Evolutionary conservation across 1,140 invertebrate genomes (phyloP), one percentile per base, ranked within the genome.

Genomic region (Bicyclus anynana): DNA sequence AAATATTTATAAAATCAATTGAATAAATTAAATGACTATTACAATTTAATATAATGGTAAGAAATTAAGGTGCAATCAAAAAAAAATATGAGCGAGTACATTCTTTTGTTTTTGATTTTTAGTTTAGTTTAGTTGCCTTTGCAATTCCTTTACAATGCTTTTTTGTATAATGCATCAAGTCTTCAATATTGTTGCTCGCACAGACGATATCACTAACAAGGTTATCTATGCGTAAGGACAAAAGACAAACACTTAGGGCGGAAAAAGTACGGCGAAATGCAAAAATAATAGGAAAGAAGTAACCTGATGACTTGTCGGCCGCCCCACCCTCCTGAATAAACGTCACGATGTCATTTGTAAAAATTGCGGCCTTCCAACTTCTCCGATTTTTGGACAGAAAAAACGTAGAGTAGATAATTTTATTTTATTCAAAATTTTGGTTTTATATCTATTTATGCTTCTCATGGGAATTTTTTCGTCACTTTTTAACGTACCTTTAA

Each of bases 341-440:
- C 80, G 84, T 84, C 81, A 80, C 80, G 71, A 84, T 82, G 84
- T 87, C 83, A 87, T 87, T 87, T 87, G 84, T 86, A 86, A 87
- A 86, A 87, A 87, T 86, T 86, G 81, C 76, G 83, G 78, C 77
- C 71, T 79, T 65, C 70, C 67, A 85, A 84, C 74, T 86, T 80
- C 77, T 74, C 68, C 77, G 79, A 77, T 80, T 87, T 84, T 57
- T 49, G 59, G 67, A 84, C 70, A 80, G 16, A 57, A 69, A 60
- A 63, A 42, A 26, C 27, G 40, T 68, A 17, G 77, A 83, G 72
- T 44, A 20, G 40, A 12, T 50, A 9, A 7, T 46, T 46, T n/a
- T n/a, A n/a, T n/a, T n/a, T n/a, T n/a, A n/a, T n/a, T n/a, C n/a
- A 17, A 5, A 40, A 17, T 40, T 40, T 40, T 40, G 6, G 3